Evolutionary conservation across 23 tunicate genomes (phyloP).

Genomic region (Halocynthia aurantium): DNA sequence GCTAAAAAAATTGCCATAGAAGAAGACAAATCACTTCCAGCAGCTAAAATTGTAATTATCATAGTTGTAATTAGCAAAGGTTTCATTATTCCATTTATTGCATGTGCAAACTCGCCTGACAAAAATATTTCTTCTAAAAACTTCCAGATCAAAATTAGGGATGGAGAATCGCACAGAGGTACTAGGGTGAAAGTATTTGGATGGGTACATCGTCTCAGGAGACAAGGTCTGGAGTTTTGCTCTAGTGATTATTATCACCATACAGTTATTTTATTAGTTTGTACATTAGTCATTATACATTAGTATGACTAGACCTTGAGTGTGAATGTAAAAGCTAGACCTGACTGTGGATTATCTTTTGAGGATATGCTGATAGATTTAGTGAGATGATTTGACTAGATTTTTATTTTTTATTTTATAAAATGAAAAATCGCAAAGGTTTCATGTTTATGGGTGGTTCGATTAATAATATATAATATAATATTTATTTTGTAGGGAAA

Average conservation of each 20-base stretch:
- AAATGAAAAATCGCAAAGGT: no score
- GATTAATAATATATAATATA: no score
- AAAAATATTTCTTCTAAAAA: neutral
- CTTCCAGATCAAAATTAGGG: conserved; percentile 52
- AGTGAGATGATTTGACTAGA: no score
- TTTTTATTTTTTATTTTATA: no score
- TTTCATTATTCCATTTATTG: neutral
- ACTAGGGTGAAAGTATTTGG: conserved; percentile 61
- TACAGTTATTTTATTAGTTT: no score
- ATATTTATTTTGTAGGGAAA: conserved; percentile 45
- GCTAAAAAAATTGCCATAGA: conserved; percentile 58
- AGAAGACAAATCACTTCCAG: conserved; percentile 61
- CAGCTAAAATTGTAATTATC: conserved; percentile 9
- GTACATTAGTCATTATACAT: no score
- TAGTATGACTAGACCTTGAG: no score
- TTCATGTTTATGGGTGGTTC: no score
- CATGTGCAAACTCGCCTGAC: neutral
- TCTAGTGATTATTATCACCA: no score
- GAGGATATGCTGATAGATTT: no score
- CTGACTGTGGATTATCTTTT: no score
- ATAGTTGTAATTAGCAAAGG: neutral
- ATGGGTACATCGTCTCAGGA: conserved; percentile 84
- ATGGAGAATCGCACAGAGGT: conserved; percentile 40
- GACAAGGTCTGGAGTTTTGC: conserved; percentile 56
- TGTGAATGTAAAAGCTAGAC: no score